A percentile compares a stretch with the other conserved stretches of the same genome.
Evolutionary conservation across 2,888 invertebrate genomes (phyloP).

Genomic region (Calameuta pallipes): DNA sequence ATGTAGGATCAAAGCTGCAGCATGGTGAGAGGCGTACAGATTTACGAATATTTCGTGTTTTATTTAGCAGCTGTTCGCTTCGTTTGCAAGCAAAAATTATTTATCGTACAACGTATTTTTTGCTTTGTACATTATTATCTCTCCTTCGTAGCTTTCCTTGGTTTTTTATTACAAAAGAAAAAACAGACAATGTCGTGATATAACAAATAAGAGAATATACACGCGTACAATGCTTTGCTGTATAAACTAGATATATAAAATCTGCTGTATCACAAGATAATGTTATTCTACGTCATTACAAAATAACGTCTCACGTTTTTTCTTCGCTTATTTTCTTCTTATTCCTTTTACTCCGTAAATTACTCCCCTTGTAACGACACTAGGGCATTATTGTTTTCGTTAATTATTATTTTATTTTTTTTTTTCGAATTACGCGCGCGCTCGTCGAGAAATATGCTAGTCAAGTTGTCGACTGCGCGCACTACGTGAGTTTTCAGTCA

Average conservation of each 20-base stretch:
- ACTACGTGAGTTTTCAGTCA: no score
- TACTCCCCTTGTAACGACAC: slow-evolving; percentile 18
- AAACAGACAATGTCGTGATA: slow-evolving; percentile 2
- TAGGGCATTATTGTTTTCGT: slow-evolving; percentile 10
- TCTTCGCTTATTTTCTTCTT: slow-evolving; percentile 17
- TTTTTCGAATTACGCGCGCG: neutral
- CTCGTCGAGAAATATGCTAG: no score
- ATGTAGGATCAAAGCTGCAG: no score
- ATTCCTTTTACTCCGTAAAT: slow-evolving; percentile 10
- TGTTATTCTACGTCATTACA: slow-evolving; percentile 18
- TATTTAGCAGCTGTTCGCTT: slow-evolving; percentile 8
- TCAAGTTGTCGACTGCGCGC: no score
- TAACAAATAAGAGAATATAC: slow-evolving; percentile 8
- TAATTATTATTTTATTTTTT: neutral
- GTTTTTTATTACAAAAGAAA: neutral
- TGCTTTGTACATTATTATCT: no score
- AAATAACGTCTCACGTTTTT: slow-evolving; percentile 16
- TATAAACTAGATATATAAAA: slow-evolving; percentile 46
- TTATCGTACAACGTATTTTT: neutral
- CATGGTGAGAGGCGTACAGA: no score
- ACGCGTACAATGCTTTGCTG: slow-evolving; percentile 21
- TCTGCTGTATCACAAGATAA: slow-evolving; percentile 44
- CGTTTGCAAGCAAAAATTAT: neutral
- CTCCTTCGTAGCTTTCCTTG: no score
- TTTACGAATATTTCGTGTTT: slow-evolving; percentile 7